These are phyloP conservation scores for Xylophagus ater DNA, from an alignment of 2,888 invertebrate genomes.

Conservation along the genomic window DNA sequence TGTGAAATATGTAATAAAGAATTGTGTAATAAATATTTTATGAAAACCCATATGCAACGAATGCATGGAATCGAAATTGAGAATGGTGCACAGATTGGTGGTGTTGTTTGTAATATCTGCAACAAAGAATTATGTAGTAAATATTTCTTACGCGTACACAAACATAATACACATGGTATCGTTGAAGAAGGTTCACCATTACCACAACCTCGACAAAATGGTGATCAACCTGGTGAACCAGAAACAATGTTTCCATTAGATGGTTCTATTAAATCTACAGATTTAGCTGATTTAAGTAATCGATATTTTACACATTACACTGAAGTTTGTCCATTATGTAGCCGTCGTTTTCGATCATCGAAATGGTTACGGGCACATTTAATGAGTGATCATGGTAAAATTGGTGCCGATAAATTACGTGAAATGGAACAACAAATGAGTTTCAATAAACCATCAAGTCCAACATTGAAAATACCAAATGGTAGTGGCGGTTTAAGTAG, in stretches of 20 bases:
- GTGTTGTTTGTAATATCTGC: slow-evolving; percentile 93
- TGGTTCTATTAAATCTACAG: slow-evolving; percentile 20
- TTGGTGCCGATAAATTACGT: slow-evolving; percentile 37
- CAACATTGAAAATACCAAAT: slow-evolving; percentile 38
- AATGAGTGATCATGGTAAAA: slow-evolving; percentile 70
- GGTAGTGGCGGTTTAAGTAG: slow-evolving; percentile 24
- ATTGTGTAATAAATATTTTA: slow-evolving; percentile 98
- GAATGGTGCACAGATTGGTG: slow-evolving; percentile 83
- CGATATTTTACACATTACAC: slow-evolving; percentile 56
- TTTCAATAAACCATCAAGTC: slow-evolving; percentile 33
- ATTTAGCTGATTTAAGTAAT: slow-evolving; percentile 45
- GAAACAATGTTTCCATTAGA: slow-evolving; percentile 26
- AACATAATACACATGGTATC: slow-evolving; percentile 95
- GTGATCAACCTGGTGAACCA: slow-evolving; percentile 24
- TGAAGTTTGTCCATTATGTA: slow-evolving; percentile 76
- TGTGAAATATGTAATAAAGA: slow-evolving; percentile 98
- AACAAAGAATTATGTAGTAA: slow-evolving; percentile 97
- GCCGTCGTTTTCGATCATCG: slow-evolving; percentile 73
- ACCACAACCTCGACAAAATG: slow-evolving; percentile 37
- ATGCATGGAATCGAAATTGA: slow-evolving; percentile 96
- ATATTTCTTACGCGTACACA: slow-evolving; percentile 93
- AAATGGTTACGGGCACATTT: slow-evolving; percentile 83
- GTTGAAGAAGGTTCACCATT: slow-evolving; percentile 65
- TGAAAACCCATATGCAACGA: slow-evolving; percentile 98
- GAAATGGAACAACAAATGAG: slow-evolving; percentile 31